Percentiles rank a stretch among this genome's conserved stretches.
Evolutionary conservation across 1,140 invertebrate genomes (phyloP).

Genomic region (Lepidurus apus): DNA sequence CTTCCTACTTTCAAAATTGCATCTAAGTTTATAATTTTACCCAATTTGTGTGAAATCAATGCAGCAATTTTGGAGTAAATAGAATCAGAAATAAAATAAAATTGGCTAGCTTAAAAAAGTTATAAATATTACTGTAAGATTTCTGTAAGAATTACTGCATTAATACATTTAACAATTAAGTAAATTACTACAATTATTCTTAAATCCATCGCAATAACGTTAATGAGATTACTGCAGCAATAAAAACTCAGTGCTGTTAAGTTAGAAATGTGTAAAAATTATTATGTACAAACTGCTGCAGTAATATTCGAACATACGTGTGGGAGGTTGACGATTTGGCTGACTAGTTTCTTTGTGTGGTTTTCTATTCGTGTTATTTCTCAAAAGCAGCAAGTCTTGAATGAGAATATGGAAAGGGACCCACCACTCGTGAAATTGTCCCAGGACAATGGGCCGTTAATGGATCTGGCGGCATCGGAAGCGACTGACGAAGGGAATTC

Average conservation of each 20-base stretch:
- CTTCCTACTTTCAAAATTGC: no score
- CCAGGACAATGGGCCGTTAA: background rate
- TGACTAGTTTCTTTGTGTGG: background rate
- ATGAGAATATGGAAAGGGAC: background rate
- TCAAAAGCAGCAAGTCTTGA: background rate
- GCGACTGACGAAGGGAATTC: background rate
- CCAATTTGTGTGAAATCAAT: no score
- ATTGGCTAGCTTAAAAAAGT: no score
- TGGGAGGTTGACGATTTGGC: no score
- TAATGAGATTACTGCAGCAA: background rate
- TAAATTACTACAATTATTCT: background rate
- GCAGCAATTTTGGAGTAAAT: no score
- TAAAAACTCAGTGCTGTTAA: background rate
- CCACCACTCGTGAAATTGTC: background rate
- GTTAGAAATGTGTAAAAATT: background rate
- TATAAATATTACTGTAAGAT: no score
- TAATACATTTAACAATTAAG: background rate
- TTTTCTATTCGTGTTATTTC: background rate
- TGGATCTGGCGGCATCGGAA: background rate
- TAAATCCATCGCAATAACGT: background rate
- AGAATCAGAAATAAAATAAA: no score
- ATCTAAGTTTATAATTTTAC: no score
- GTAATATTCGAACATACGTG: no score
- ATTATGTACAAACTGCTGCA: background rate
- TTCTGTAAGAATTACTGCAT: background rate